These are phyloP conservation scores for Tapirus indicus DNA, from an alignment of 2,797 vertebrate species.

Conservation along the genomic window DNA sequence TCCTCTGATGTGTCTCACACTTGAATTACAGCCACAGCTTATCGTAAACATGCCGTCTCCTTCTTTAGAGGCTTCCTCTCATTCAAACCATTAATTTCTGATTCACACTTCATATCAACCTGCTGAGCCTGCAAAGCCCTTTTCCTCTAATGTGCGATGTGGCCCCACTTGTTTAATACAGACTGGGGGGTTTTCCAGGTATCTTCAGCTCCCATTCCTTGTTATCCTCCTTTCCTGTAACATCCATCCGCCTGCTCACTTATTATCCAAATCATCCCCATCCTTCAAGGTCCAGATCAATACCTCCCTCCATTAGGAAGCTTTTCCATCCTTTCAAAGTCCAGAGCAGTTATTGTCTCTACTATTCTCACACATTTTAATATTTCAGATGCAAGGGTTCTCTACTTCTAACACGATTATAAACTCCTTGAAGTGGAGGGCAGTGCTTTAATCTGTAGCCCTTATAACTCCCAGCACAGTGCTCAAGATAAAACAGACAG, in stretches of 20 bases:
- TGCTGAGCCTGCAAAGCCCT: neutral
- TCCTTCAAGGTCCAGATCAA: neutral
- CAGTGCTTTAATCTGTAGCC: neutral
- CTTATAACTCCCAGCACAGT: neutral
- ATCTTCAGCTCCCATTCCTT: accelerated
- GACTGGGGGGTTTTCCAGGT: accelerated
- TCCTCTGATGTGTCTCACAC: too few species aligned
- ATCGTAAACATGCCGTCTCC: neutral
- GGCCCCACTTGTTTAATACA: accelerated
- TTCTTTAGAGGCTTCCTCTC: neutral
- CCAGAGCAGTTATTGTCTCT: neutral
- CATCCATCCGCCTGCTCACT: neutral
- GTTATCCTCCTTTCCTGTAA: accelerated
- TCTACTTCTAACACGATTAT: neutral
- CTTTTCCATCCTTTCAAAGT: neutral
- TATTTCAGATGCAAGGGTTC: neutral
- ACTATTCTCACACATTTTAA: neutral
- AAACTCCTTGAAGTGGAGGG: neutral
- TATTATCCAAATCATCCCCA: neutral
- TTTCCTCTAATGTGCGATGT: accelerated
- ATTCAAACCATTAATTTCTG: accelerated
- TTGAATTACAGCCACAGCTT: neutral
- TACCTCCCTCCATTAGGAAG: neutral
- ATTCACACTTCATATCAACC: accelerated
- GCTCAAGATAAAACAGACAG: too few species aligned